Percentiles rank a stretch among this genome's conserved stretches.
phyloP scores from a whole-genome alignment of 2,113 vertebrate genomes.

The Centrocercus urophasianus region DNA sequence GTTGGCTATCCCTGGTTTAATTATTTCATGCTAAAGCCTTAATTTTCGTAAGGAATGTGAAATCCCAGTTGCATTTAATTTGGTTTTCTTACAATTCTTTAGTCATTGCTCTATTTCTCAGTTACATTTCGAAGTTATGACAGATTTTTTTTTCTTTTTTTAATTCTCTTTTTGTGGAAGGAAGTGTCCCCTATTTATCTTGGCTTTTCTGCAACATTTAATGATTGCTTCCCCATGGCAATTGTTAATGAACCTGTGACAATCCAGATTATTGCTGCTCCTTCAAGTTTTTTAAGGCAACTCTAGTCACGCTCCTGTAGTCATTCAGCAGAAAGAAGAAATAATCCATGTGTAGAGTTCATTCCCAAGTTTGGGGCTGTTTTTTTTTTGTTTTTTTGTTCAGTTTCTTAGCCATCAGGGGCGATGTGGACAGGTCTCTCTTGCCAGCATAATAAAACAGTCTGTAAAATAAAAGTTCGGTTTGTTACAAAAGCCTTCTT shows the following conservation, averaged over 20 bases:
- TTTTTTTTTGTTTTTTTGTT: too few species aligned
- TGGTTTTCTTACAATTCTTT: neutral
- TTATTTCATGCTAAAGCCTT: constrained; percentile 15
- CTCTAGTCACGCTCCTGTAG: neutral
- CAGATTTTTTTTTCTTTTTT: neutral
- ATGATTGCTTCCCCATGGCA: neutral
- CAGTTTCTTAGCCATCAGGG: neutral
- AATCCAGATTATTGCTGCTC: neutral
- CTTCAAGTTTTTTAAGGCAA: neutral
- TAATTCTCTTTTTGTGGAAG: neutral
- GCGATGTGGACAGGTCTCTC: neutral
- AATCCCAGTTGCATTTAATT: constrained; percentile 39
- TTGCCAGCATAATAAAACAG: neutral
- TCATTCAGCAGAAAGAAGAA: neutral
- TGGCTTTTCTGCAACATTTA: constrained; percentile 17
- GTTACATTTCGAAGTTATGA: neutral
- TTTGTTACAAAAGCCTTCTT: neutral
- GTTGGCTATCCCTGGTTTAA: constrained; percentile 24
- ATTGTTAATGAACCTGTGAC: neutral
- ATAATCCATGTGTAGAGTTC: neutral
- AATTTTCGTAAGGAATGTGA: constrained; percentile 25
- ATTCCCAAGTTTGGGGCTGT: neutral
- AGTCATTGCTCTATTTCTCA: constrained; percentile 2
- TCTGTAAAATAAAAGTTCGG: neutral
- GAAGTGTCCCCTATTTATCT: neutral